phyloP scores from a whole-genome alignment of 2,888 invertebrate species.

The Philopedon plagiatum region DNA sequence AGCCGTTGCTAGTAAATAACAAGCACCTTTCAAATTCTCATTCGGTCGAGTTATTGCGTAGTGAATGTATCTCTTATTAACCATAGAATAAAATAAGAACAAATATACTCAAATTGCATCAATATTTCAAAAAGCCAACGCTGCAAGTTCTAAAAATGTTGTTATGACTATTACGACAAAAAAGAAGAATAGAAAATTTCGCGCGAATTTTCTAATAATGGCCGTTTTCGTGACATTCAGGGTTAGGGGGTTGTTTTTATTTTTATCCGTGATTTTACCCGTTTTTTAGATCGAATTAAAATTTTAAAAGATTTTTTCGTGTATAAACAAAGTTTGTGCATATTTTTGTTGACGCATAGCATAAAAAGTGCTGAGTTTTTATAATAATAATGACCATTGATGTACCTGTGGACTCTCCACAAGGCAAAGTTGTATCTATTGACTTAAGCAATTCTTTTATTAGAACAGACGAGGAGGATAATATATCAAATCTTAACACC shows the following conservation, averaged over 20 bases:
- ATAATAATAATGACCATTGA: constrained; percentile 34
- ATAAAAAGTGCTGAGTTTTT: constrained; percentile 4
- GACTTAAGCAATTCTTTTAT: constrained; percentile 42
- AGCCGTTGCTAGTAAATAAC: too few species aligned
- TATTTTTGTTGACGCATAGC: neutral
- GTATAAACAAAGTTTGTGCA: neutral
- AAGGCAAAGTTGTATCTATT: constrained; percentile 12
- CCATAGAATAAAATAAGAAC: too few species aligned
- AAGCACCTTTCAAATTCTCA: too few species aligned
- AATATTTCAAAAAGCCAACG: too few species aligned
- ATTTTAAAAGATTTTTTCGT: neutral
- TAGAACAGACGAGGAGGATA: constrained; percentile 33
- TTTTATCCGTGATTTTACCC: neutral
- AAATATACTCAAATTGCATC: too few species aligned
- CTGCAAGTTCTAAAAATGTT: too few species aligned
- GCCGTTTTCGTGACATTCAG: neutral
- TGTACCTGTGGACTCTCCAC: constrained; percentile 25
- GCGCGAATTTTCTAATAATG: constrained; percentile 8
- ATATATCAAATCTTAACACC: constrained; percentile 32
- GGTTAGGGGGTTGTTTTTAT: neutral
- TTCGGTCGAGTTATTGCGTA: too few species aligned
- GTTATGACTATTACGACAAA: too few species aligned
- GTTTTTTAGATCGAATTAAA: neutral
- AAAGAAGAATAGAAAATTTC: constrained; percentile 16
- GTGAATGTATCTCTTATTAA: too few species aligned